phyloP scores from a whole-genome alignment of 92 coral and sea anemone species.

The Palythoa heliodiscus region DNA sequence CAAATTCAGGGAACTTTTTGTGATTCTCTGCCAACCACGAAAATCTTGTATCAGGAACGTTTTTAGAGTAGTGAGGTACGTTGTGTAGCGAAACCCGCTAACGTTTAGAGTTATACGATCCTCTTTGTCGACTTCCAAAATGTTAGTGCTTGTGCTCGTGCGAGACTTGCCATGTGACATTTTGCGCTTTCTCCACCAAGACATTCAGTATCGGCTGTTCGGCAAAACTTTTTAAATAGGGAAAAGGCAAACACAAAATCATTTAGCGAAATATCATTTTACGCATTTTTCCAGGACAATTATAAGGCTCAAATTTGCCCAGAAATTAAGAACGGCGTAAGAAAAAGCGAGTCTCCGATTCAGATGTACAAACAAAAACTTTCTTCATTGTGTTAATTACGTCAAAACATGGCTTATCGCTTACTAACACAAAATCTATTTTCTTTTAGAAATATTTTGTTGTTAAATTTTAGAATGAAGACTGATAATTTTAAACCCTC shows the following conservation, averaged over 20 bases:
- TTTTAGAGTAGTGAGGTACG: conserved; percentile 82
- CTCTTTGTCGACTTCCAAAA: conserved; percentile 62
- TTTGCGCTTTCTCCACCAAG: conserved; percentile 27
- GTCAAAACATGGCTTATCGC: too few relatives aligned
- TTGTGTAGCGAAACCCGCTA: conserved; percentile 90
- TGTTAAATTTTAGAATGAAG: too few relatives aligned
- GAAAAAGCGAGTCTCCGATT: too few relatives aligned
- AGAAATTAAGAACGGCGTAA: too few relatives aligned
- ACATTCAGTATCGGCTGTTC: conserved; percentile 19
- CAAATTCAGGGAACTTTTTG: conserved; percentile 85
- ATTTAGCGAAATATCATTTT: too few relatives aligned
- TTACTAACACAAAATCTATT: too few relatives aligned
- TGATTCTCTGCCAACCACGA: conserved; percentile 97
- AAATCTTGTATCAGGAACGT: conserved; percentile 88
- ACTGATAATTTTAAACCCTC: too few relatives aligned
- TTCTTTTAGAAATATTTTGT: too few relatives aligned
- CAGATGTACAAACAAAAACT: too few relatives aligned
- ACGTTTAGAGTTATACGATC: conserved; percentile 86
- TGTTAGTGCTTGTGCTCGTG: conserved; percentile 16
- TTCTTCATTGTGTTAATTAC: too few relatives aligned
- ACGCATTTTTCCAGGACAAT: too few relatives aligned
- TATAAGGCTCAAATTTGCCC: too few relatives aligned
- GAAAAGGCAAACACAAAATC: conserved; percentile 25
- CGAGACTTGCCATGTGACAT: conserved; percentile 5
- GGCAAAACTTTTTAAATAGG: not conserved